Conservation (phyloP, 2,888 invertebrate species). For the Zeuzera pyrina region DNA sequence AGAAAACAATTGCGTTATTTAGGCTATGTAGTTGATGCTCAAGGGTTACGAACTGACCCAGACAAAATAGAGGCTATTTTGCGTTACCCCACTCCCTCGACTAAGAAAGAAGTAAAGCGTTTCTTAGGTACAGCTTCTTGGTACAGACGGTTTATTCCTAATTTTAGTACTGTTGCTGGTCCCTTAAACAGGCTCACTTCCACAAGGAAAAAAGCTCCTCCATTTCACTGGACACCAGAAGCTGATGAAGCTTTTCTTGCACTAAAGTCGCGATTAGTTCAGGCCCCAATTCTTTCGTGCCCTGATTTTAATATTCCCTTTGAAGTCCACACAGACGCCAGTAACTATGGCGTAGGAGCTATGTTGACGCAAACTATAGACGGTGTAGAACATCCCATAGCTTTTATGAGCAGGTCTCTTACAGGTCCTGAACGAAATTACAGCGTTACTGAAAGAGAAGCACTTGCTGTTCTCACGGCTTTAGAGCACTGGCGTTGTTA, state of each 20-base stretch:
- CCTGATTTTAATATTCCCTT: constrained; percentile 3
- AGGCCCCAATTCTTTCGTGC: constrained; percentile 4
- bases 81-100: constrained; percentile 17
- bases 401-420: constrained; percentile 3
- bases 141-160: constrained; percentile 19
- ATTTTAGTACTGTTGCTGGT: constrained; percentile 16
- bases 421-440: constrained; percentile 4
- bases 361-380: constrained; percentile 5
- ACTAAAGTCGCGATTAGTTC: constrained; percentile 8
- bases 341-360: constrained; percentile 4
- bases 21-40: constrained; percentile 15
- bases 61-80: constrained; percentile 16
- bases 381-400: constrained; percentile 4
- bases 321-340: not conserved
- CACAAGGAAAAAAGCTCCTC: constrained; percentile 14
- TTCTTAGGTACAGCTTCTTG: constrained; percentile 21
- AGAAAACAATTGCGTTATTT: constrained; percentile 14
- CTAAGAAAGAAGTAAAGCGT: constrained; percentile 16
- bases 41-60: constrained; percentile 18
- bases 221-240: constrained; percentile 18
- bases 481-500: too few relatives aligned
- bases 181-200: constrained; percentile 20
- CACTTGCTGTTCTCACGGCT: constrained; percentile 7
- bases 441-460: constrained; percentile 4
- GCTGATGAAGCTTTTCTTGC: constrained; percentile 16